Evolutionary conservation across 2,113 vertebrate species (phyloP).

Genomic region (Nibea albiflora): DNA sequence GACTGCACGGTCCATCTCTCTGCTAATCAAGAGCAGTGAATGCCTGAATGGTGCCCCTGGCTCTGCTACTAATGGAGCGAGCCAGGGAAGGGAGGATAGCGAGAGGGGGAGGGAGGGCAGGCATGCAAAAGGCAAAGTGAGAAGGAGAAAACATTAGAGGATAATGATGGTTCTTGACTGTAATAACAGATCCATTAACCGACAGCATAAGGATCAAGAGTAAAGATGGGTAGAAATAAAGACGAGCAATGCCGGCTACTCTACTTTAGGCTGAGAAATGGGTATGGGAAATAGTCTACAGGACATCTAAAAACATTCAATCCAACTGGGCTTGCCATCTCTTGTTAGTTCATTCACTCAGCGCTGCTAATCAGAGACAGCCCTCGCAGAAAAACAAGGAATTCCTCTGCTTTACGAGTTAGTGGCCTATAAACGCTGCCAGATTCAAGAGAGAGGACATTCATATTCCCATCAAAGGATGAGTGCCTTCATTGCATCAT

Average conservation of each 20-base stretch:
- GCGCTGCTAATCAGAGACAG: background rate
- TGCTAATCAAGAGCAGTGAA: slow-evolving; percentile 47
- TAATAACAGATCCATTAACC: background rate
- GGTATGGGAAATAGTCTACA: background rate
- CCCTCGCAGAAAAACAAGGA: too few species aligned
- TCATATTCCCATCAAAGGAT: background rate
- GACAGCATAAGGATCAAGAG: background rate
- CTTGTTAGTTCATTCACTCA: background rate
- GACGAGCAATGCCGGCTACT: background rate
- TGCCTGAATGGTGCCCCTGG: slow-evolving; percentile 41
- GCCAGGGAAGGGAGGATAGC: background rate
- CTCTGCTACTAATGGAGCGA: slow-evolving; percentile 59
- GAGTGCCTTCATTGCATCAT: background rate
- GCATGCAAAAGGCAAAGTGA: slow-evolving; percentile 1
- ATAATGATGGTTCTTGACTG: slow-evolving; percentile 1
- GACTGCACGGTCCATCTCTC: slow-evolving; percentile 60
- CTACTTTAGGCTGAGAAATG: background rate
- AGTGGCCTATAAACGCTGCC: background rate
- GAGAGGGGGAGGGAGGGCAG: background rate
- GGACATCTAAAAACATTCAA: background rate
- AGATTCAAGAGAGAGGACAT: background rate
- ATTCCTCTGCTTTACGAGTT: background rate
- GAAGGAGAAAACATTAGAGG: background rate
- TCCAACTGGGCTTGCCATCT: background rate
- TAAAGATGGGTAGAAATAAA: background rate